These are phyloP conservation scores for Oostethus manadensis DNA, from an alignment of 2,113 vertebrate species.

Conservation along the genomic window DNA sequence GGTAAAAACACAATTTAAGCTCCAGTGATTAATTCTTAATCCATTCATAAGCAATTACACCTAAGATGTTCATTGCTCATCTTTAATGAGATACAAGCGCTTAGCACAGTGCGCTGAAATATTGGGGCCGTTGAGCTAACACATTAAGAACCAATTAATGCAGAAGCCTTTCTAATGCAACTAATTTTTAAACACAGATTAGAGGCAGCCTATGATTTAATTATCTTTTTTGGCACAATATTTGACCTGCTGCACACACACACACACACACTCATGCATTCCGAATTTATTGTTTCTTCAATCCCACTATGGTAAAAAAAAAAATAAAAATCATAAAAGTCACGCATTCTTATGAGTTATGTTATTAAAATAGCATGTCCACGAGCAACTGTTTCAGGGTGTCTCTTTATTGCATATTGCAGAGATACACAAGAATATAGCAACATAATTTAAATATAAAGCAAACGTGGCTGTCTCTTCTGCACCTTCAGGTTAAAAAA, in stretches of 20 bases:
- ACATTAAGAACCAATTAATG: conserved; percentile 4
- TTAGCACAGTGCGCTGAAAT: background rate
- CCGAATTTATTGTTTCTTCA: background rate
- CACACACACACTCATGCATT: too few species aligned
- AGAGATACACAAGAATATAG: background rate
- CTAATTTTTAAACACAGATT: conserved; percentile 6
- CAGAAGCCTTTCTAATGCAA: conserved; percentile 1
- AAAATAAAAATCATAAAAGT: background rate
- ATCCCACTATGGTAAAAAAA: background rate
- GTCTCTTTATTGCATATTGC: conserved; percentile 1
- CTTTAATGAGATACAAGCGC: background rate
- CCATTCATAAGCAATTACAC: conserved; percentile 2
- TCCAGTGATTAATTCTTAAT: background rate
- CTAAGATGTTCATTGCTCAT: conserved; percentile 1
- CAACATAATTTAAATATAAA: conserved; percentile 23
- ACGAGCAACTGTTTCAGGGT: conserved; percentile 1
- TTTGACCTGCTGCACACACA: background rate
- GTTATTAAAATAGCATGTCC: conserved; percentile 5
- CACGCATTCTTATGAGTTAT: background rate
- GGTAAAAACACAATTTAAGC: background rate
- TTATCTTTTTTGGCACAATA: background rate
- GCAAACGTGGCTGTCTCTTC: conserved; percentile 26
- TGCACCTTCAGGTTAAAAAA: conserved; percentile 32
- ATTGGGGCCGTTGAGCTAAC: background rate
- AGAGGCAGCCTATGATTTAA: background rate